phyloP scores from a whole-genome alignment of 2,888 invertebrate genomes.

The Athripsodes cinereus region DNA sequence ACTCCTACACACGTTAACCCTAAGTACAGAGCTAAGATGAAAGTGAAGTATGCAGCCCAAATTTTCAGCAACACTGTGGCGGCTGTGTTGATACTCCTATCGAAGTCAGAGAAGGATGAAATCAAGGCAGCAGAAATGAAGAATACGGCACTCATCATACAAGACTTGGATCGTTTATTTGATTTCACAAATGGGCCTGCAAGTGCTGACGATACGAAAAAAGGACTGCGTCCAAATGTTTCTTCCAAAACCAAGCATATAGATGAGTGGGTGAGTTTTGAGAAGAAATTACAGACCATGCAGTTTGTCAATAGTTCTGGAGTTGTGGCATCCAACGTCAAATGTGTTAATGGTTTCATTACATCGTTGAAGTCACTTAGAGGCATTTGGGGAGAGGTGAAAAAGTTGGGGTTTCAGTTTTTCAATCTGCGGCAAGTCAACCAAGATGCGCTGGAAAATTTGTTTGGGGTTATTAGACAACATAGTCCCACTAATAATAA shows the following conservation, averaged over 20 bases:
- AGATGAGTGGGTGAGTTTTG: background rate
- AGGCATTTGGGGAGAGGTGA: background rate
- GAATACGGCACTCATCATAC: background rate
- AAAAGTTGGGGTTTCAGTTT: background rate
- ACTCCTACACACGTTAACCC: background rate
- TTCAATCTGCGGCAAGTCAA: background rate
- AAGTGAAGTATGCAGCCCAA: slow-evolving; percentile 2
- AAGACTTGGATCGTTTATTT: no score
- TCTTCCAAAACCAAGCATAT: background rate
- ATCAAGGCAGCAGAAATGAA: background rate
- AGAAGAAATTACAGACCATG: background rate
- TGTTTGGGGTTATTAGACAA: background rate
- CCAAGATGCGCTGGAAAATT: background rate
- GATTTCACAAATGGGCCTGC: background rate
- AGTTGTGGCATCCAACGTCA: background rate
- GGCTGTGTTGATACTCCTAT: background rate
- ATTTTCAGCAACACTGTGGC: slow-evolving; percentile 2
- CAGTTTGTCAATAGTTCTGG: background rate
- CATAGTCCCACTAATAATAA: background rate
- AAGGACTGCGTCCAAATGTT: background rate
- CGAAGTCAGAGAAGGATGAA: slow-evolving; percentile 1
- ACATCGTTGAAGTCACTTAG: background rate
- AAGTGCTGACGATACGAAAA: background rate
- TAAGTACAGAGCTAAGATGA: slow-evolving; percentile 1
- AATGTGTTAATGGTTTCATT: no score